Conservation (phyloP, 2,113 vertebrate genomes). For the Laterallus jamaicensis region DNA sequence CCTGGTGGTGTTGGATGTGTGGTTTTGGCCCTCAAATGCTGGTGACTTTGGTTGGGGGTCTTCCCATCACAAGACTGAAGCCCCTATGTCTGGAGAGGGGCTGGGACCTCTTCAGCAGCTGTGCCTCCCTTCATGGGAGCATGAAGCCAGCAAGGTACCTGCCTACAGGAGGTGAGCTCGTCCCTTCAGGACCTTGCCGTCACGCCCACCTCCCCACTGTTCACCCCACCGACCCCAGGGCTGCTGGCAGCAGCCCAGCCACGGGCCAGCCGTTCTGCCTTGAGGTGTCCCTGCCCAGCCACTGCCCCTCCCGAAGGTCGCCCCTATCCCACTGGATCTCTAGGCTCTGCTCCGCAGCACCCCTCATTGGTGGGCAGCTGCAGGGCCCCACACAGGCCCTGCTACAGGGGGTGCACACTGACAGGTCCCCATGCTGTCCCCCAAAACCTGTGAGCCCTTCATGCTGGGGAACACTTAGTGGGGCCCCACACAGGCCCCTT, state of each 20-base stretch:
- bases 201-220: accelerated
- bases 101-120: neutral
- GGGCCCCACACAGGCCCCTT: neutral
- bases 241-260: neutral
- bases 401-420: neutral
- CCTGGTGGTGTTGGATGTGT: accelerated
- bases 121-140: accelerated
- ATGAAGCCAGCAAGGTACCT: neutral
- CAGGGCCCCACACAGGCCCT: neutral
- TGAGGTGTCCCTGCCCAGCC: neutral
- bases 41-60: neutral
- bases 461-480: accelerated
- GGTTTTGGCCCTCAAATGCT: neutral
- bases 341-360: neutral
- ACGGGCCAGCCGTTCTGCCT: neutral
- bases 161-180: neutral
- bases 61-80: neutral
- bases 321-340: neutral
- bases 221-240: neutral
- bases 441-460: neutral
- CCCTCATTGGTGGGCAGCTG: neutral
- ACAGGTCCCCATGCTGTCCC: neutral
- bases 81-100: too few species aligned
- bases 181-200: neutral
- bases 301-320: neutral